phyloP scores from a whole-genome alignment of 30 jellyfish, hydroid and myxozoan genomes.

The Cassiopea xamachana region DNA sequence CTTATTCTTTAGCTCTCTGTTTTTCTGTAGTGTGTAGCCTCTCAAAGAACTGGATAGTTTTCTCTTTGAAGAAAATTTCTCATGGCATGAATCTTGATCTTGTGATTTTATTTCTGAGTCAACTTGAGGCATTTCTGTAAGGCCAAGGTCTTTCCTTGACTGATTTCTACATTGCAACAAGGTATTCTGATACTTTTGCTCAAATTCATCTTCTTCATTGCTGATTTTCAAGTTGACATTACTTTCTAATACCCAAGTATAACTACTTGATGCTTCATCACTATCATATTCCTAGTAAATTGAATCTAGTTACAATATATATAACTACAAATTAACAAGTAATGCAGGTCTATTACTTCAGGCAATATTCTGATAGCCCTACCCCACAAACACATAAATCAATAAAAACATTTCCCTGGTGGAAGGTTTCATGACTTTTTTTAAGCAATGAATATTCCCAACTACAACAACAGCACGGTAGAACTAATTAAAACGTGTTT shows the following conservation, averaged over 20 bases:
- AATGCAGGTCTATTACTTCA: too few relatives aligned
- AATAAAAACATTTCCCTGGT: too few relatives aligned
- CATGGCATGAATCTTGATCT: background rate
- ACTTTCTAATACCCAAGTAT: background rate
- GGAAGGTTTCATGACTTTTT: too few relatives aligned
- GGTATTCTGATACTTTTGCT: background rate
- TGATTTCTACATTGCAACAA: background rate
- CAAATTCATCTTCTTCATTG: background rate
- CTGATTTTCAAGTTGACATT: background rate
- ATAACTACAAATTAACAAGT: too few relatives aligned
- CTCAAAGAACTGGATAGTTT: background rate
- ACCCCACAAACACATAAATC: too few relatives aligned
- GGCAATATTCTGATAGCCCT: too few relatives aligned
- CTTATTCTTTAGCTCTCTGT: background rate
- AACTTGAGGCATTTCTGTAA: background rate
- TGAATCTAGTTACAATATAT: background rate
- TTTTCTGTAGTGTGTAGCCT: background rate
- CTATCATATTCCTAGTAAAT: background rate
- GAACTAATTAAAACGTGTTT: too few relatives aligned
- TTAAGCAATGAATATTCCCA: too few relatives aligned
- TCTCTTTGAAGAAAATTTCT: background rate
- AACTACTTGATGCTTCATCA: background rate
- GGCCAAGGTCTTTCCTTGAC: background rate
- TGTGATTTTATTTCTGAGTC: background rate
- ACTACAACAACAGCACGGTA: too few relatives aligned